Base-by-base conservation (phyloP, 2,113 vertebrate species). In the Hypocryptadius cinnamomeus region DNA sequence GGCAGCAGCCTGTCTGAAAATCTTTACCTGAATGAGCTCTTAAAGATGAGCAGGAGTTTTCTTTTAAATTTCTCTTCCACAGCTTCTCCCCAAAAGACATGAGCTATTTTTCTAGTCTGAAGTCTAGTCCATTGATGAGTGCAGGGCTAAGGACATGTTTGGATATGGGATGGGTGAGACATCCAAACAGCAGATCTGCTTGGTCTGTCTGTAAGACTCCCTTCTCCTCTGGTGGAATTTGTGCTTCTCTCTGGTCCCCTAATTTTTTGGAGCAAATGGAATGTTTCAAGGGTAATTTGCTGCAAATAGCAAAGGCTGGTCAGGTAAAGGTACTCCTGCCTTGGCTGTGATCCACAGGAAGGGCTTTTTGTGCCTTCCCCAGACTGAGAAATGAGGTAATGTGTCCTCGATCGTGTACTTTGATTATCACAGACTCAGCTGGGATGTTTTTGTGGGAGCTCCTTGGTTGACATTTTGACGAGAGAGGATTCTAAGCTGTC, bases 341-440 rank as follows among this genome's bases (percentile, higher is more conserved):
- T 87, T 94, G 96, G 63, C 81, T 59, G 35, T 31, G 59, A 61
- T 82, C 85, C 78, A 54, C 50, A 70, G 47, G 53, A 72, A 69
- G 16, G 22, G 3, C 3, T 51, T 83, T 89, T 56, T 47, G 25
- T 85, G 66, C 79, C 57, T 87, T 76, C 20, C 24, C 22, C 31
- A 30, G 68, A 44, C 78, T 85, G 87, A 89, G 84, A 77, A 85
- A 93, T 93, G 87, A 94, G 82, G 37, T 79, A 53, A 63, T 89
- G 11, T 5, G 51, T 87, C 89, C 76, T 39, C 0, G 0, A 4
- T 54, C 3, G 16, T 51, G 64, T 60, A 10, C 64, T 64, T 80
- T 17, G 79, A 48, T 87, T 53, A 50, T 81, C 61, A 33, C 31
- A 30, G 85, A 15, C 83, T 53, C 72, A 93, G 69, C 44, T 33